phyloP scores from a whole-genome alignment of 2,797 vertebrate species.

The Hozukius guyotensis region DNA sequence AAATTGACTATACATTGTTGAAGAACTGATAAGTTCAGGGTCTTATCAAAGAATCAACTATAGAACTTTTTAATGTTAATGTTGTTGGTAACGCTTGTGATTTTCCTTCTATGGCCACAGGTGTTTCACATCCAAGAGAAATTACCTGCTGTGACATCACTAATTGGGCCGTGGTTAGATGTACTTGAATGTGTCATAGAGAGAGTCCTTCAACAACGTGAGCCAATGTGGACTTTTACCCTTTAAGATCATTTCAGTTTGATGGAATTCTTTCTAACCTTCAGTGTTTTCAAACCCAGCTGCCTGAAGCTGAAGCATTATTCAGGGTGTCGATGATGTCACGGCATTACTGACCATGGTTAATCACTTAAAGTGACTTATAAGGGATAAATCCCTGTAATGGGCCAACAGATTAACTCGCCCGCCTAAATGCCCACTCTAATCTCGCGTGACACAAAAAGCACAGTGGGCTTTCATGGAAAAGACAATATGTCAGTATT shows the following conservation, averaged over 20 bases:
- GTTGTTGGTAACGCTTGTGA: neutral
- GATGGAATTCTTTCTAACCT: neutral
- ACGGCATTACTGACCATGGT: constrained; percentile 30
- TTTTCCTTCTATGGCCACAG: neutral
- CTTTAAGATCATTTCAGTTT: neutral
- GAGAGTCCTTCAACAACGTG: neutral
- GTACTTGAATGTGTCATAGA: too few relatives aligned
- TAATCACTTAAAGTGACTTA: constrained; percentile 54
- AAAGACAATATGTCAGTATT: constrained; percentile 20
- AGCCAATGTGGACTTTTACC: neutral
- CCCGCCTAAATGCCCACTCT: constrained; percentile 22
- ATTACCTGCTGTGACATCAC: neutral
- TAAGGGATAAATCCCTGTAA: constrained; percentile 41
- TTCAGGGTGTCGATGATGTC: constrained; percentile 25
- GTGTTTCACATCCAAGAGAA: neutral
- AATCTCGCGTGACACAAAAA: constrained; percentile 29
- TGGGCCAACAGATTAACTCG: constrained; percentile 54
- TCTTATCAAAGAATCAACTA: too few relatives aligned
- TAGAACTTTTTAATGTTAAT: neutral
- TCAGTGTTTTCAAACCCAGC: neutral
- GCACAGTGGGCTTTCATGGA: constrained; percentile 13
- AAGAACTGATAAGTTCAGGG: too few relatives aligned
- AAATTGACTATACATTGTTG: too few relatives aligned
- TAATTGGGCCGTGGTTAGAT: neutral
- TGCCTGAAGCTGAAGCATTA: constrained; percentile 3